These are phyloP conservation scores for Megaustenia siamemsis DNA, from an alignment of 2,888 invertebrate genomes.

Conservation along the genomic window DNA sequence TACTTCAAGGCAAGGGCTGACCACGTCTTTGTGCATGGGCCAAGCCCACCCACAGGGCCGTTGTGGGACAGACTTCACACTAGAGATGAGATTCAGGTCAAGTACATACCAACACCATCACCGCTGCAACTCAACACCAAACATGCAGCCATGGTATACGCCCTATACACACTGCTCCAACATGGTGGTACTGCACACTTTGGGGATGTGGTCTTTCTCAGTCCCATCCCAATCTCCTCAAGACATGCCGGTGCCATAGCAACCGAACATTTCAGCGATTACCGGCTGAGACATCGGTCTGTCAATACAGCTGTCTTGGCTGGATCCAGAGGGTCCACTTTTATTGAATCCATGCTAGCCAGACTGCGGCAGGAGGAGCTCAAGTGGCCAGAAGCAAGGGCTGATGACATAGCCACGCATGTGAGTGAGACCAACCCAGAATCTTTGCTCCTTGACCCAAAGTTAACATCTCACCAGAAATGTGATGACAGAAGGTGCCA, in stretches of 20 bases:
- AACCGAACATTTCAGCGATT: slow-evolving; percentile 41
- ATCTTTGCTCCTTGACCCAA: slow-evolving; percentile 38
- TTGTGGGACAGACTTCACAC: slow-evolving; percentile 52
- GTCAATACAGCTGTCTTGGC: slow-evolving; percentile 47
- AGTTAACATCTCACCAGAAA: slow-evolving; percentile 44
- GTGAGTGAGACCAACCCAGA: slow-evolving; percentile 28
- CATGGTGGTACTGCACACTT: slow-evolving; percentile 46
- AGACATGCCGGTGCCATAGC: slow-evolving; percentile 32
- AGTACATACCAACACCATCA: slow-evolving; percentile 33
- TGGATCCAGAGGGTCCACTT: slow-evolving; percentile 42
- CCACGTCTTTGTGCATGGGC: slow-evolving; percentile 55
- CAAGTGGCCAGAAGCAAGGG: slow-evolving; percentile 14
- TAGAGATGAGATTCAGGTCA: slow-evolving; percentile 17
- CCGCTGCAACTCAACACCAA: not conserved
- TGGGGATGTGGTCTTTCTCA: slow-evolving; percentile 46
- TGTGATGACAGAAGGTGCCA: slow-evolving; percentile 22
- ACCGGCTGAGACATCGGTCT: slow-evolving; percentile 40
- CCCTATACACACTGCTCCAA: slow-evolving; percentile 41
- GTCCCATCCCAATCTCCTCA: slow-evolving; percentile 11
- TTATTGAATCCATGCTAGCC: slow-evolving; percentile 43
- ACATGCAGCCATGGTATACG: slow-evolving; percentile 35
- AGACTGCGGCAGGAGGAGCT: slow-evolving; percentile 19
- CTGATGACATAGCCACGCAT: slow-evolving; percentile 51
- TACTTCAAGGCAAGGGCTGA: slow-evolving; percentile 46
- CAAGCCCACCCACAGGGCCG: slow-evolving; percentile 31